These are phyloP conservation scores for Mormoops blainvillei DNA, from an alignment of 2,113 vertebrate genomes.

Conservation along the genomic window DNA sequence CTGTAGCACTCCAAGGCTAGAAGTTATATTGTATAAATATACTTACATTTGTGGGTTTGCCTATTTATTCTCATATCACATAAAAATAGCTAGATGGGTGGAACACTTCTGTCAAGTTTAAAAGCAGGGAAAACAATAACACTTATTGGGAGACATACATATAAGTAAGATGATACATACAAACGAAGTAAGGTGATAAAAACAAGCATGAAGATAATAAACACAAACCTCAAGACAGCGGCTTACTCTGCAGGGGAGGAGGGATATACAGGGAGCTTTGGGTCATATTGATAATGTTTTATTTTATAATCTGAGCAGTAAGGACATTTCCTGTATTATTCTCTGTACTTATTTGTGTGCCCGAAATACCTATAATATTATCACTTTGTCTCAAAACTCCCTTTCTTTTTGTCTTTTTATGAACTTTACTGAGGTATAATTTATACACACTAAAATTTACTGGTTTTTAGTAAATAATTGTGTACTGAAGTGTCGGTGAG, in stretches of 20 bases:
- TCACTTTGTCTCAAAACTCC: background rate
- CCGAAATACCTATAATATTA: background rate
- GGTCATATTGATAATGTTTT: background rate
- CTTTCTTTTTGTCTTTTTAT: background rate
- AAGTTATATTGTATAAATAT: background rate
- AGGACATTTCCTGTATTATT: background rate
- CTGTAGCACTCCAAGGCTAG: background rate
- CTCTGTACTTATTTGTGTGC: background rate
- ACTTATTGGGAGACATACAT: background rate
- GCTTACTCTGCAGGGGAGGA: background rate
- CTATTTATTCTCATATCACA: background rate
- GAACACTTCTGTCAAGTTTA: background rate
- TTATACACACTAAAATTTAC: background rate
- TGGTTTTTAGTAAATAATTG: background rate
- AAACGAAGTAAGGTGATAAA: background rate
- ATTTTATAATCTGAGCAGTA: background rate
- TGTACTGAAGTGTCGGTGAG: background rate
- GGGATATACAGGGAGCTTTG: background rate
- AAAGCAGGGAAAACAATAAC: background rate
- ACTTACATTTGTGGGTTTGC: background rate
- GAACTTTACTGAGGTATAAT: background rate
- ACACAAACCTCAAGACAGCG: background rate
- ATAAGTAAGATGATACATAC: background rate
- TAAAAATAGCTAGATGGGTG: background rate
- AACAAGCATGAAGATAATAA: background rate